Evolutionary conservation across 2,797 vertebrate genomes (phyloP).

Genomic region (Phrynocephalus guinanensis): DNA sequence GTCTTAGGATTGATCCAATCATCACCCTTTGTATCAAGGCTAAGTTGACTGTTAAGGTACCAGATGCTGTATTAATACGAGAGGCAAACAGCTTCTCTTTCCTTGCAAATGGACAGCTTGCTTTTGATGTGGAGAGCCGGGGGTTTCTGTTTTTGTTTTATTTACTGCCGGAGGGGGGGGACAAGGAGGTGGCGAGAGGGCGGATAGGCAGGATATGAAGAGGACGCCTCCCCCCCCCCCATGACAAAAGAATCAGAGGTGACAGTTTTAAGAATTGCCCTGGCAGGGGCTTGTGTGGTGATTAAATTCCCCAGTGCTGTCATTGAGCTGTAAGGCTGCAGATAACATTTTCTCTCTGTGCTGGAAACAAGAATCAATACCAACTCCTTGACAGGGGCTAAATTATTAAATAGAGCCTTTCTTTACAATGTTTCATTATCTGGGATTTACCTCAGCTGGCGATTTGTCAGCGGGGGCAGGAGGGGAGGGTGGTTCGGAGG

Average conservation of each 20-base stretch:
- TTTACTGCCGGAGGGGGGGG: slow-evolving; percentile 64
- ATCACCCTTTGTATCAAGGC: slow-evolving; percentile 2
- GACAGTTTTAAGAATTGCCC: slow-evolving; percentile 66
- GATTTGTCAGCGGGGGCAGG: slow-evolving; percentile 67
- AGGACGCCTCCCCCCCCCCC: slow-evolving; percentile 13
- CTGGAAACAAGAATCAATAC: slow-evolving; percentile 91
- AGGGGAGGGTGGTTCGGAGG: neutral
- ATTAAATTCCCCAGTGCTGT: slow-evolving; percentile 88
- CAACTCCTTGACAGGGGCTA: slow-evolving; percentile 85
- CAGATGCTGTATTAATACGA: slow-evolving; percentile 52
- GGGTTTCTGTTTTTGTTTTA: slow-evolving; percentile 42
- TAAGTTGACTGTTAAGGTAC: neutral
- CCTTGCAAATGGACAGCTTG: slow-evolving; percentile 50
- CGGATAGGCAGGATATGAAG: slow-evolving; percentile 14
- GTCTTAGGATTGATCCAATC: slow-evolving; percentile 4
- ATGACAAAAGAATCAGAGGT: slow-evolving; percentile 77
- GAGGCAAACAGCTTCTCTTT: slow-evolving; percentile 14
- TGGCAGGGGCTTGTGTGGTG: slow-evolving; percentile 74
- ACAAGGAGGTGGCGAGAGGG: slow-evolving; percentile 61
- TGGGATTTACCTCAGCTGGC: slow-evolving; percentile 81
- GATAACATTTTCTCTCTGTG: slow-evolving; percentile 86
- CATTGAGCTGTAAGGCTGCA: slow-evolving; percentile 79
- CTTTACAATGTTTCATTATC: slow-evolving; percentile 83
- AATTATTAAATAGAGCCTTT: slow-evolving; percentile 90
- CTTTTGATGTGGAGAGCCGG: slow-evolving; percentile 63